Percentiles rank a stretch among this genome's conserved stretches.
Conservation (phyloP, 2,888 invertebrate species). For the Himalopsyche japonica region DNA sequence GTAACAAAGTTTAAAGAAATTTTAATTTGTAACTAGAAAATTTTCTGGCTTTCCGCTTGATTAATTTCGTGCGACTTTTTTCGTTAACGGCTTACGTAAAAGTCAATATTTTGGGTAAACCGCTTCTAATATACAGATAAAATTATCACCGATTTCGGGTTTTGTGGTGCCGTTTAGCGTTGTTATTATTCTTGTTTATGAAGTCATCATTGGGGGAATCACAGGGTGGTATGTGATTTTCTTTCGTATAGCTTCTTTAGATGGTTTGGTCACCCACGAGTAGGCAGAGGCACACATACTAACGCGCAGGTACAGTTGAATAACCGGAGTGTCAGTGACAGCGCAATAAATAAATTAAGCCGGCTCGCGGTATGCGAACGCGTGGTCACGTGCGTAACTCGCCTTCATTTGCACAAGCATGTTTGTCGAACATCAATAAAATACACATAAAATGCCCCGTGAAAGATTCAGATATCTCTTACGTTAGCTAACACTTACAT, state of each 20-base stretch:
- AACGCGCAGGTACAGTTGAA: background rate
- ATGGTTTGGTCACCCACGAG: background rate
- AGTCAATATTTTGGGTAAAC: no score
- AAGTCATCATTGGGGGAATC: background rate
- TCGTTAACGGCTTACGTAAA: no score
- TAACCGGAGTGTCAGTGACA: constrained; percentile 8
- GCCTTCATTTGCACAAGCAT: background rate
- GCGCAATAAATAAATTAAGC: constrained; percentile 5
- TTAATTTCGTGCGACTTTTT: no score
- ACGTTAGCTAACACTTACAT: no score
- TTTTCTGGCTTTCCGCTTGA: no score
- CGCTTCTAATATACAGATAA: no score
- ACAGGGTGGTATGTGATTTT: background rate
- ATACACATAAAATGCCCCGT: no score
- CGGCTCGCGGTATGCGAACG: background rate
- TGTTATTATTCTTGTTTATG: background rate
- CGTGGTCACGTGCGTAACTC: constrained; percentile 20
- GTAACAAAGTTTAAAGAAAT: no score
- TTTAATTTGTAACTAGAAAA: no score
- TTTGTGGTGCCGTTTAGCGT: background rate
- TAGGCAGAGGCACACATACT: background rate
- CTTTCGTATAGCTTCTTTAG: background rate
- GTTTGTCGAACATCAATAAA: background rate
- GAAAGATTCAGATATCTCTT: no score
- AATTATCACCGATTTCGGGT: background rate